Base-by-base conservation (phyloP, 2,888 invertebrate species). In the Cephonodes hylas region DNA sequence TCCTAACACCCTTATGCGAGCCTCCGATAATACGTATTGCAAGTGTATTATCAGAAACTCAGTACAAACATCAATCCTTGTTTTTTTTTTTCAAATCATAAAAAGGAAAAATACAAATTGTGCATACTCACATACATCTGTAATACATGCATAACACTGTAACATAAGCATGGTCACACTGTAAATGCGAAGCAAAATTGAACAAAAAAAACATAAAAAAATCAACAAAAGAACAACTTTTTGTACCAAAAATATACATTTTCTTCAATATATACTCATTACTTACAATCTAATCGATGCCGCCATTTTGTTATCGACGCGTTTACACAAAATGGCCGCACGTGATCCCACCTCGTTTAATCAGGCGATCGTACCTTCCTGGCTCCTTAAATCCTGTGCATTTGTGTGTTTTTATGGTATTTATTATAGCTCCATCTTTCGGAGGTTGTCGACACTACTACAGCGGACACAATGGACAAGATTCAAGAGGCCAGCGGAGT, bases 111-210 rank as follows among this genome's bases (percentile, higher is more conserved):
- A 84, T 86, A 86, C 86, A 86, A 85, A 85, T 87, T 88, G 90
- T 90, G 90, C 90, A 91, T 91, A 91, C 91, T 91, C 89, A 91
- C 90, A 87, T 81, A 89, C 89, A 86, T 83, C 81, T 80, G 84
- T 85, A 53, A 79, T 83, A 89, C 91, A 91, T 91, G 92, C 92
- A 89, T 79, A 85, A 91, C 86, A 89, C 89, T 88, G 86, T 88
- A 90, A 89, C 85, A 85, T 85, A 91, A 91, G 91, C 91, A 89
- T 86, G 85, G 84, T 82, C 88, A 91, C 88, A 87, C 88, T 84
- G 83, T 89, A 91, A 91, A 92, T 91, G 91, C 91, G 83, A 91
- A 91, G 92, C 92, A 78, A 86, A 88, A 77, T 70, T 67, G 67
- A 70, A 44, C 44, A 57, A 70, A 66, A 60, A 56, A 44, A 34